Base-by-base conservation (phyloP, 2,888 invertebrate species). In the Myopa tessellatipennis region DNA sequence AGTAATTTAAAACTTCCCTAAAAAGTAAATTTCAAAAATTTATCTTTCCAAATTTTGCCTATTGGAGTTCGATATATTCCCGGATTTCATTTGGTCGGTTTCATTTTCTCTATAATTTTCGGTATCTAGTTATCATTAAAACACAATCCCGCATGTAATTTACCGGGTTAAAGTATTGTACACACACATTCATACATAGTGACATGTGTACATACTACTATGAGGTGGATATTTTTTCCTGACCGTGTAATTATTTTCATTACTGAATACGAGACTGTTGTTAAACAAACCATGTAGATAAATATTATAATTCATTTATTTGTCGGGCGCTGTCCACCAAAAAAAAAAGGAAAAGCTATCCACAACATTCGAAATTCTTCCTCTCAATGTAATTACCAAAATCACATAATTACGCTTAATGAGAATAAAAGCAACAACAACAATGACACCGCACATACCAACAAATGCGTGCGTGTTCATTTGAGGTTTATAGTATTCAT, bases 391-490 rank as follows among this genome's bases (percentile, higher is more conserved):
- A 78, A 79, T 80, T 79, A 79, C 70, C 73, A 79, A 79, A 80
- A 77, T 79, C 78, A 80, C 76, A 76, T 79, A 79, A 79, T 80
- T 80, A 79, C 16, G 34, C 78, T 76, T 79, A 80, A 79, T 80
- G 61, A 76, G 18, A 55, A 70, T 50, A 70, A 55, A 50, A 34
- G n/a, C 70, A 70, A 50, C 52, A 70, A 45, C 61, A 12, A 18
- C 61, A 38, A 36, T 10, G 26, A 4, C 61, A 26, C 26, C 61
- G 71, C 34, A 58, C 52, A 76, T 38, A 76, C 60, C 36, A 36
- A n/a, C 74, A 52, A 26, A 12, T n/a, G 74, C 18, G 65, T 65
- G 50, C 52, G 65, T 52, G 50, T 65, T 65, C 26, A 65, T 65
- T 65, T 38, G 4, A 38, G 38, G 65, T 65, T 38, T 14, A 34